These are phyloP conservation scores for Prunella himalayana DNA, from an alignment of 2,113 vertebrate species.

Conservation along the genomic window DNA sequence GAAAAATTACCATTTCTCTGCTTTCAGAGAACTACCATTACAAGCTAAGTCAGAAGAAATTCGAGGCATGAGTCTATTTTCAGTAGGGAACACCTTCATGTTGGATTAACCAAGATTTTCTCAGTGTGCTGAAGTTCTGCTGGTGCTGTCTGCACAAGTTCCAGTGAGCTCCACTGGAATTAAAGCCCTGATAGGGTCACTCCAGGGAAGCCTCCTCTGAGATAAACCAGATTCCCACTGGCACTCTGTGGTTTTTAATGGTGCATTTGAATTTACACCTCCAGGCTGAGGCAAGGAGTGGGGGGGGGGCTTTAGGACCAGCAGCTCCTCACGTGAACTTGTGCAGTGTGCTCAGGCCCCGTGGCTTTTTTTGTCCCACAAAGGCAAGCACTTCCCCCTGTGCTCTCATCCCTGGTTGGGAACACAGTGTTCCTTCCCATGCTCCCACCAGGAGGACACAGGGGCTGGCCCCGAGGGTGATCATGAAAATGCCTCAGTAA, in stretches of 20 bases:
- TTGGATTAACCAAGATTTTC: background rate
- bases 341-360: background rate
- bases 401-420: slow-evolving; percentile 30
- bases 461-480: slow-evolving; percentile 50
- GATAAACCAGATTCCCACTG: background rate
- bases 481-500: slow-evolving; percentile 42
- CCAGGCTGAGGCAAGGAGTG: background rate
- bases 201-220: background rate
- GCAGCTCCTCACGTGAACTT: background rate
- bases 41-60: background rate
- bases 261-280: background rate
- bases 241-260: background rate
- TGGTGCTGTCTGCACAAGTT: background rate
- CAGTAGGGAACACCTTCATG: background rate
- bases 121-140: background rate
- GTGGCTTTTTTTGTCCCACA: slow-evolving; percentile 33
- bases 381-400: slow-evolving; percentile 27
- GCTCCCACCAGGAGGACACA: slow-evolving; percentile 43
- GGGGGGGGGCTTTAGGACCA: background rate
- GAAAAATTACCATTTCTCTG: background rate
- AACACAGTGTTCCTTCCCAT: slow-evolving; percentile 68
- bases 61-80: background rate
- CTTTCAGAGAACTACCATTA: background rate
- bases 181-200: background rate
- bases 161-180: slow-evolving; percentile 2